phyloP scores from a whole-genome alignment of 1,140 invertebrate genomes.

The Orius laevigatus region DNA sequence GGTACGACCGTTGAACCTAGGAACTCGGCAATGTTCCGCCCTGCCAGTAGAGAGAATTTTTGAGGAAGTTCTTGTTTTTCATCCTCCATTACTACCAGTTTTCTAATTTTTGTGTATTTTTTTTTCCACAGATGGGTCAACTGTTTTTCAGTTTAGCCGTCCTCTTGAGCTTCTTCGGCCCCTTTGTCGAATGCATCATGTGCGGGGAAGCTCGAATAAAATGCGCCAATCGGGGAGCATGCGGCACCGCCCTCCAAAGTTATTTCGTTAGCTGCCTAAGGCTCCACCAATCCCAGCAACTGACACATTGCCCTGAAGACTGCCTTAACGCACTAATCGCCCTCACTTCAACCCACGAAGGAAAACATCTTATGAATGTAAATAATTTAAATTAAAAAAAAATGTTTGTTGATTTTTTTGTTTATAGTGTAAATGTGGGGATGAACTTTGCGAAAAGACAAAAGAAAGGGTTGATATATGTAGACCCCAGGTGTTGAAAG shows the following conservation, averaged over 20 bases:
- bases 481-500: conserved; percentile 53
- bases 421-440: conserved; percentile 40
- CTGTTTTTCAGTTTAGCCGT: too few relatives aligned
- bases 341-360: conserved; percentile 58
- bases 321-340: conserved; percentile 61
- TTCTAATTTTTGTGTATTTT: too few relatives aligned
- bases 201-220: conserved; percentile 51
- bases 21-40: too few relatives aligned
- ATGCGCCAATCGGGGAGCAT: conserved; percentile 55
- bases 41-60: too few relatives aligned
- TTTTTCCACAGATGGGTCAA: too few relatives aligned
- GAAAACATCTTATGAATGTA: conserved; percentile 52
- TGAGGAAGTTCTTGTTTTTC: too few relatives aligned
- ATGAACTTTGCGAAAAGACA: conserved; percentile 55
- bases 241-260: conserved; percentile 51
- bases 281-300: conserved; percentile 31
- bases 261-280: conserved; percentile 54
- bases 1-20: too few relatives aligned
- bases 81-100: too few relatives aligned
- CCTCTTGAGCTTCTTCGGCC: too few relatives aligned
- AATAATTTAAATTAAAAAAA: conserved; percentile 20
- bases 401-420: not conserved
- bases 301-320: conserved; percentile 40
- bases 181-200: conserved; percentile 5
- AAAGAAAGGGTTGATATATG: conserved; percentile 59